phyloP scores from a whole-genome alignment of 2,888 invertebrate species.

The Spilosoma lubricipeda region DNA sequence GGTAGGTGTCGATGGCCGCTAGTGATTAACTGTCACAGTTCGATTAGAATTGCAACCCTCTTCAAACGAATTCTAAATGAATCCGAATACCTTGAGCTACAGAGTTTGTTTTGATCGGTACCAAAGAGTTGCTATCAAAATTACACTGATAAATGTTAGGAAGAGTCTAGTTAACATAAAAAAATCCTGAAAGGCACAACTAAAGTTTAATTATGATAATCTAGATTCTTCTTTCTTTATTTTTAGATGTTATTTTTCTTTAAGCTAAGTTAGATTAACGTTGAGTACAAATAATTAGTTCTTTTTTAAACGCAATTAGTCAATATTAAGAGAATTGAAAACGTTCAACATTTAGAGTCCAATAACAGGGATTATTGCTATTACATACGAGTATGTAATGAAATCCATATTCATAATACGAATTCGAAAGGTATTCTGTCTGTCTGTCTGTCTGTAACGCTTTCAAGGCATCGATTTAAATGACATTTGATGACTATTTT shows the following conservation, averaged over 20 bases:
- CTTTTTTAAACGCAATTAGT: too few relatives aligned
- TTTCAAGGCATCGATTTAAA: too few relatives aligned
- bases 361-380: too few relatives aligned
- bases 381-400: too few relatives aligned
- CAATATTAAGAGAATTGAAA: too few relatives aligned
- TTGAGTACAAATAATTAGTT: neutral
- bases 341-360: too few relatives aligned
- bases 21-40: neutral
- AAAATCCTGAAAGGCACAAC: neutral
- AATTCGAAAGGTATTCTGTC: too few relatives aligned
- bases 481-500: too few relatives aligned
- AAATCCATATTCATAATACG: too few relatives aligned
- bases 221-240: neutral
- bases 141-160: neutral
- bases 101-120: neutral
- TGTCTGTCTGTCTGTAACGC: too few relatives aligned
- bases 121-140: neutral
- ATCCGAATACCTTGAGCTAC: neutral
- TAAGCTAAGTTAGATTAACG: neutral
- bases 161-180: neutral
- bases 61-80: slow-evolving; percentile 1
- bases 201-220: neutral
- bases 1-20: neutral
- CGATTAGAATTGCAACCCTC: neutral
- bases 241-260: neutral